Base-by-base conservation (phyloP, 2,797 vertebrate genomes). In the Argyrosomus regius region DNA sequence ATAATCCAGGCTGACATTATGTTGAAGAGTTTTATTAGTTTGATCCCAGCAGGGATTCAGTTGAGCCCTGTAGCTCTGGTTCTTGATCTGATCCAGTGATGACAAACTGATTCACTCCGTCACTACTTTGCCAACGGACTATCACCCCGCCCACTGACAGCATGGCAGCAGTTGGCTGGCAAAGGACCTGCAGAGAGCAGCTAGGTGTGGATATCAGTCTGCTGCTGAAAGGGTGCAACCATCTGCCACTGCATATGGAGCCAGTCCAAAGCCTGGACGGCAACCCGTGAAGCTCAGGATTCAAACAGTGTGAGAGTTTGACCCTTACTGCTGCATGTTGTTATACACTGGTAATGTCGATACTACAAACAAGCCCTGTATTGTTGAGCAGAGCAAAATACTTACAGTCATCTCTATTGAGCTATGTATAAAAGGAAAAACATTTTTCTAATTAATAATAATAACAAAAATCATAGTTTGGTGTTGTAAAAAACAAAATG, bases 201-300 rank as follows among this genome's bases (percentile, higher is more conserved):
- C 45, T 63, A 50, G 72, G 79, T 76, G 79, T 77, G 77, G 68
- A 66, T 78, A 73, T 75, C 71, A 56, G 75, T 69, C 54, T 56
- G 71, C 71, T 85, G 80, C 81, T 80, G 77, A 79, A 65, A 49
- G 53, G 16, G 66, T 48, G 72, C 65, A 28, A 82, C 89, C 90
- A 91, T 91, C 87, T 91, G 90, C 70, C 59, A 13, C 64, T 43
- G 45, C 78, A 88, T 87, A 81, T 84, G 84, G 85, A 87, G 74
- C 69, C 39, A 9, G 83, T 81, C 60, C 81, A 72, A 77, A 84
- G 66, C 54, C 75, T 60, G 46, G 68, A 73, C 22, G 14, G 60
- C 65, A 57, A 62, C 17, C 73, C n/a, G 5, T 72, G 45, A 63
- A 62, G 72, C 69, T 73, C 57, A 79, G 28, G 71, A 79, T 83